Conservation (phyloP, 1,140 invertebrate species). For the Pteromalus puparum region DNA sequence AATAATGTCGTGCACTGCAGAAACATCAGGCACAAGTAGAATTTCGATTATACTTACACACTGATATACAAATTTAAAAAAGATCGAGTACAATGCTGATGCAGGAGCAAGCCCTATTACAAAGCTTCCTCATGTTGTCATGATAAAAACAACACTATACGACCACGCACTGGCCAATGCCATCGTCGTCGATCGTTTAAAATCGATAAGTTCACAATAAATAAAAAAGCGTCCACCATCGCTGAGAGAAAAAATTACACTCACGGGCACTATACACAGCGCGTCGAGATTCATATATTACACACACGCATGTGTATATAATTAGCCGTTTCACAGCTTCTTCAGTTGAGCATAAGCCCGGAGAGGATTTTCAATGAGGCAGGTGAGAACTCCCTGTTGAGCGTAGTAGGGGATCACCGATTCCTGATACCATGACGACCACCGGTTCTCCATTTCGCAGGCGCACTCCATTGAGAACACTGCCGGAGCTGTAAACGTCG, state of each 20-base stretch:
- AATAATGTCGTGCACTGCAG: neutral
- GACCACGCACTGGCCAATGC: neutral
- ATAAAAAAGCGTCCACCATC: slow-evolving; percentile 15
- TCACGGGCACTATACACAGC: neutral
- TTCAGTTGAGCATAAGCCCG: slow-evolving; percentile 57
- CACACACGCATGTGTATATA: neutral
- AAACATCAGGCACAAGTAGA: neutral
- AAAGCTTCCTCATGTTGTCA: neutral
- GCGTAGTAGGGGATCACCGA: slow-evolving; percentile 66
- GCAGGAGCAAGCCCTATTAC: neutral
- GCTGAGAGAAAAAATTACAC: neutral
- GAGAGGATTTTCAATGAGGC: slow-evolving; percentile 67
- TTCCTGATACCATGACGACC: slow-evolving; percentile 60
- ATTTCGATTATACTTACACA: neutral
- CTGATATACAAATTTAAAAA: neutral
- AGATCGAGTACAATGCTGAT: neutral
- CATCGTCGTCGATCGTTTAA: neutral
- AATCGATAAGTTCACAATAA: slow-evolving; percentile 21
- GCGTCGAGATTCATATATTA: neutral
- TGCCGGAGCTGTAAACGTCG: slow-evolving; percentile 42
- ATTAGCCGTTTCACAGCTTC: slow-evolving; percentile 22
- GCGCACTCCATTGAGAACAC: slow-evolving; percentile 67
- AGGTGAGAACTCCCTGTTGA: slow-evolving; percentile 61
- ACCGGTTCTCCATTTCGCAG: slow-evolving; percentile 65
- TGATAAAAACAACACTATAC: neutral